phyloP scores from a whole-genome alignment of 2,797 vertebrate species.

The Potorous gilbertii region DNA sequence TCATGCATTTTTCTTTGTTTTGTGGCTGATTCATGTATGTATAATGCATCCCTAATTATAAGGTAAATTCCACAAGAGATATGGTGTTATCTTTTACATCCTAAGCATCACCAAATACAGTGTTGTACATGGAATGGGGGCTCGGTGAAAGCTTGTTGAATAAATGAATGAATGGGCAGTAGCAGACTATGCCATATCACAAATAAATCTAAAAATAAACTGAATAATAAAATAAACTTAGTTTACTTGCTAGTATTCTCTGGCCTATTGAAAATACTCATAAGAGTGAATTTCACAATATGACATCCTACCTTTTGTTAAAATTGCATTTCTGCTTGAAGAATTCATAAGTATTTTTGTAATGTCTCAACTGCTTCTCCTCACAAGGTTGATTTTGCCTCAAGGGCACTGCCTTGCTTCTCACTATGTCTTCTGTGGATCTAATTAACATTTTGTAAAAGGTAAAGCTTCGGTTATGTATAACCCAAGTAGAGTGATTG shows the following conservation, averaged over 20 bases:
- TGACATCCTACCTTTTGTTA: conserved; percentile 34
- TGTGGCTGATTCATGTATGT: conserved; percentile 5
- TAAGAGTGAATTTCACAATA: conserved; percentile 64
- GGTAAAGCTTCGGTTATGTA: conserved; percentile 7
- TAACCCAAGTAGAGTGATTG: not conserved
- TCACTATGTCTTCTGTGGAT: conserved; percentile 52
- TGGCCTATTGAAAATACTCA: conserved; percentile 17
- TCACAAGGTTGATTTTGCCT: not conserved
- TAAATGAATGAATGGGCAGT: not conserved
- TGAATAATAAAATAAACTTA: not conserved
- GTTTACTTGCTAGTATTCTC: conserved; percentile 19
- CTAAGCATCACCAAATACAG: not conserved
- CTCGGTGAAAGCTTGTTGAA: not conserved
- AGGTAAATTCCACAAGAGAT: conserved; percentile 14
- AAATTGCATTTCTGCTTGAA: conserved; percentile 33
- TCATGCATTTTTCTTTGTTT: not conserved
- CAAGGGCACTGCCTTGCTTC: conserved; percentile 7
- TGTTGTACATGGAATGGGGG: not conserved
- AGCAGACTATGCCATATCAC: not conserved
- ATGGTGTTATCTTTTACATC: not conserved
- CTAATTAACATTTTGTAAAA: conserved; percentile 42
- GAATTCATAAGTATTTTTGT: conserved; percentile 24
- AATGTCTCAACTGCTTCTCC: conserved; percentile 33
- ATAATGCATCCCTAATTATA: not conserved
- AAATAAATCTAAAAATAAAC: not conserved